These are phyloP conservation scores for Gopherus evgoodei DNA, from an alignment of 2,113 vertebrate species.

Conservation along the genomic window DNA sequence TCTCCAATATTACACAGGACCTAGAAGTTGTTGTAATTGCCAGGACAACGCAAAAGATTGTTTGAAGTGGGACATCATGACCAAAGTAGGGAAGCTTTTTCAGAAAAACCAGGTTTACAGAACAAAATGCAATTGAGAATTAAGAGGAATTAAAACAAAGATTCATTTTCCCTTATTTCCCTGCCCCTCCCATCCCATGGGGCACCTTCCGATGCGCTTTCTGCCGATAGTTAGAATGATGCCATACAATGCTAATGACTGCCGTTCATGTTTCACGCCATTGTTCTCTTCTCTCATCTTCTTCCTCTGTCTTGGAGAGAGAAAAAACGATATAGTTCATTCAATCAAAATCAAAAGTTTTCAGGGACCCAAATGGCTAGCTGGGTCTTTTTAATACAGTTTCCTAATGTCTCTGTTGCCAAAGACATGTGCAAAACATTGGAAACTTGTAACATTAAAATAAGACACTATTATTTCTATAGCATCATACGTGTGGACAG, in stretches of 20 bases:
- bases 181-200: conserved; percentile 62
- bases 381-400: neutral
- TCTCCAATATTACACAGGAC: conserved; percentile 31
- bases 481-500: neutral
- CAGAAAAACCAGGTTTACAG: conserved; percentile 59
- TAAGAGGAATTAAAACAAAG: conserved; percentile 76
- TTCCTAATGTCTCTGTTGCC: neutral
- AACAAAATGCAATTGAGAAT: conserved; percentile 69
- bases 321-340: conserved; percentile 26
- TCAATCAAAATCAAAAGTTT: conserved; percentile 8
- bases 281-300: conserved; percentile 67
- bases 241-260: conserved; percentile 51
- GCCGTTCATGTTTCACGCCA: conserved; percentile 44
- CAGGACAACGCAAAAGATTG: conserved; percentile 54
- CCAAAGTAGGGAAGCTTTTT: conserved; percentile 52
- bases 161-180: conserved; percentile 64
- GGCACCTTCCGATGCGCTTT: conserved; percentile 48
- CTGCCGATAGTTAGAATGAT: conserved; percentile 56
- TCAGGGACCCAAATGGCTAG: neutral
- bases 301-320: neutral
- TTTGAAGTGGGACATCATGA: neutral
- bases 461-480: neutral
- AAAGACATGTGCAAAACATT: accelerated
- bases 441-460: neutral
- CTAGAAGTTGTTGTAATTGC: conserved; percentile 62